Evolutionary conservation across 2,113 vertebrate genomes (phyloP), one percentile per base, ranked within the genome.

Genomic region (Hirundichthys speculiger): DNA sequence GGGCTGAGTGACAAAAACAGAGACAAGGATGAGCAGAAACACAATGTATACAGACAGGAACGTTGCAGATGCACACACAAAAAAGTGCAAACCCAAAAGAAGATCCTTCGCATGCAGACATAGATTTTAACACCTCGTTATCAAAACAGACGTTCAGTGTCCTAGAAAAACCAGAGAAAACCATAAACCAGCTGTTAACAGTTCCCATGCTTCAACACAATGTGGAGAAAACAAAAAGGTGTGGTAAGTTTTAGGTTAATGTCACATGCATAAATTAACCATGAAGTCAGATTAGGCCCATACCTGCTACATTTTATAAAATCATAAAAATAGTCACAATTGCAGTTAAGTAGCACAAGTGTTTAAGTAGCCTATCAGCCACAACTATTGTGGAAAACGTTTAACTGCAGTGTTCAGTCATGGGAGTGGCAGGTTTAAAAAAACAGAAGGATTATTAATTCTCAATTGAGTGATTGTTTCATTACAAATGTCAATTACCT

Each of bases 21-120:
- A 22, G 4, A 58, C 46, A 66, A 18, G 63, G 7, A 62, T 3
- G 38, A 60, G 20, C 42, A 68, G 41, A 65, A n/a, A 22, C 19
- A 27, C 27, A 7, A 34, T 34, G 7, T 34, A 34, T 34, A 34
- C 1, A 34, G 38, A 30, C 20, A 8, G 68, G 27, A 64, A 51
- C 46, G 56, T 54, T 13, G 46, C 30, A 61, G 45, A 41, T 13
- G 46, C 30, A 61, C 40, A 41, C 56, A 65, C 24, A 34, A 59
- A 46, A 73, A 55, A 79, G 2, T 49, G 73, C 58, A 61, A 64
- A 34, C 49, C 67, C 69, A 34, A 60, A 34, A 70, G 60, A 52
- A 46, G 41, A 66, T 79, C 69, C n/a, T 38, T 67, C 50, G 41
- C 85, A 90, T 85, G 80, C 85, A 82, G 69, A 62, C 53, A 59